These are phyloP conservation scores for Cryptocheilus praepositus DNA, from an alignment of 2,888 invertebrate genomes.

Conservation along the genomic window DNA sequence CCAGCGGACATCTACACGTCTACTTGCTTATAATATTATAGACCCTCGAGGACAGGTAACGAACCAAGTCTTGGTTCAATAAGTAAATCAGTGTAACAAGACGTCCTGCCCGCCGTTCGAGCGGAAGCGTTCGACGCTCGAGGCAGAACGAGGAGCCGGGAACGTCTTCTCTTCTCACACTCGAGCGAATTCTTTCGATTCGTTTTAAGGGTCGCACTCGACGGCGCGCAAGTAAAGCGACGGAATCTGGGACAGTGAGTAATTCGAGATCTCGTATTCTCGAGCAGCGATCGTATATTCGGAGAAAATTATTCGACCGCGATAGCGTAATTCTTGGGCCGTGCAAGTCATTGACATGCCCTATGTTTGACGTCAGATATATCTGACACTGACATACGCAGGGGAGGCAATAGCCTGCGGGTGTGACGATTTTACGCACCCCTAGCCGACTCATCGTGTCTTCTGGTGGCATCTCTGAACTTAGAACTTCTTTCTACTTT, in stretches of 20 bases:
- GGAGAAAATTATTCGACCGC: no score
- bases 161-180: slow-evolving; percentile 48
- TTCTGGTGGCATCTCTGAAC: no score
- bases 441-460: no score
- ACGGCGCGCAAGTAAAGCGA: slow-evolving; percentile 7
- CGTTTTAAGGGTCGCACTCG: slow-evolving; percentile 47
- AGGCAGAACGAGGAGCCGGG: slow-evolving; percentile 47
- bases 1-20: slow-evolving; percentile 16
- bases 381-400: no score
- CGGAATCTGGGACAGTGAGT: slow-evolving; percentile 40
- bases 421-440: no score
- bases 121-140: slow-evolving; percentile 49
- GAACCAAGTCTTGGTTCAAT: slow-evolving; percentile 53
- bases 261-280: slow-evolving; percentile 41
- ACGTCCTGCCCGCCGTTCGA: slow-evolving; percentile 48
- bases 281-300: neutral
- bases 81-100: slow-evolving; percentile 60
- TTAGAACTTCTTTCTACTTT: no score
- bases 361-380: no score
- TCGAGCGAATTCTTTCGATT: slow-evolving; percentile 46
- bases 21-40: slow-evolving; percentile 49
- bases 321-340: no score
- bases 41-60: slow-evolving; percentile 52
- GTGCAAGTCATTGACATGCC: no score
- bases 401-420: no score